Conservation (phyloP, 2,888 invertebrate species). For the Drosophila cognata region DNA sequence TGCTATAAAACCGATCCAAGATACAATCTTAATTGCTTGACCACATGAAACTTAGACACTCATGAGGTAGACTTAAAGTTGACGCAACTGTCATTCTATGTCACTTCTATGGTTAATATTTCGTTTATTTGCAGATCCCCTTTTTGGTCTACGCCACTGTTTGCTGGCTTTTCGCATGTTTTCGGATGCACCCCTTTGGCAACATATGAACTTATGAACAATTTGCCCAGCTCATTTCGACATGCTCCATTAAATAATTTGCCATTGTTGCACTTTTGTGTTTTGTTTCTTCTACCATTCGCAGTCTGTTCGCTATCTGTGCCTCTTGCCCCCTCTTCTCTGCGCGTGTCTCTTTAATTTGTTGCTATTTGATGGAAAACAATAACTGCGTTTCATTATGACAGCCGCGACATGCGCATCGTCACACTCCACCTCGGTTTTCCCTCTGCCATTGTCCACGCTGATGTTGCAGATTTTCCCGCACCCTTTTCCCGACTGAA, state of each 20-base stretch:
- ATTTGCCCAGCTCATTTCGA: constrained; percentile 61
- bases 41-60: not conserved
- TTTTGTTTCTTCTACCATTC: constrained; percentile 14
- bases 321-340: constrained; percentile 11
- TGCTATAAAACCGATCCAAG: constrained; percentile 1
- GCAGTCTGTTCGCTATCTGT: constrained; percentile 25
- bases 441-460: constrained; percentile 23
- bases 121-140: not conserved
- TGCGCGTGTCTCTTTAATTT: constrained; percentile 42
- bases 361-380: constrained; percentile 56
- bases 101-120: not conserved
- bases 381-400: constrained; percentile 62
- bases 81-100: not conserved
- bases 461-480: constrained; percentile 56
- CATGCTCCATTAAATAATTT: constrained; percentile 78
- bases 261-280: constrained; percentile 70
- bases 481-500: constrained; percentile 12
- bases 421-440: constrained; percentile 18
- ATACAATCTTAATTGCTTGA: constrained; percentile 26
- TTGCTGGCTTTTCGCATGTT: not conserved
- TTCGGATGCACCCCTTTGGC: constrained; percentile 59
- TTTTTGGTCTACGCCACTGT: constrained; percentile 25
- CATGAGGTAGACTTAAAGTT: not conserved
- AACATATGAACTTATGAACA: constrained; percentile 33
- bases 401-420: constrained; percentile 29